Evolutionary conservation across 2,113 vertebrate genomes (phyloP).

Genomic region (Felis chaus): DNA sequence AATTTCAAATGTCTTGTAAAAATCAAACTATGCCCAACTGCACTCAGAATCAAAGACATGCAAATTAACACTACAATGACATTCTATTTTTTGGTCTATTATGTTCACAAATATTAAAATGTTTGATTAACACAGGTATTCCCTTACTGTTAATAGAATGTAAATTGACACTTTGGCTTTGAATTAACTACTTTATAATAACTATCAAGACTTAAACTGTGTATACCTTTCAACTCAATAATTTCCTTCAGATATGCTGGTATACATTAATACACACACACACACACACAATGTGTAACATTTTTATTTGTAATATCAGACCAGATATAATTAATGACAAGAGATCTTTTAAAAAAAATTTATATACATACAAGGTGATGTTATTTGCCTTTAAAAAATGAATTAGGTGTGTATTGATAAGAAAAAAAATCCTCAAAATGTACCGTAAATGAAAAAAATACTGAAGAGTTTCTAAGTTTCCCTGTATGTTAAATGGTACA

Average conservation of each 20-base stretch:
- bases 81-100: not conserved
- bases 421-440: not conserved
- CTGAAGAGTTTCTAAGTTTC: not conserved
- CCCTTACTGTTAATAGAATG: not conserved
- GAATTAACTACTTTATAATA: not conserved
- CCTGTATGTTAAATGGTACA: not conserved
- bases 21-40: not conserved
- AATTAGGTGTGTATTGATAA: not conserved
- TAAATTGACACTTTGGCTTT: slow-evolving; percentile 11
- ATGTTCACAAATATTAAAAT: not conserved
- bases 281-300: not conserved
- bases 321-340: not conserved
- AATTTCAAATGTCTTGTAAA: not conserved
- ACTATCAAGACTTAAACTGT: not conserved
- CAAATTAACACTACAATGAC: not conserved
- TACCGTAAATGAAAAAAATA: not conserved
- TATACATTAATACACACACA: not conserved
- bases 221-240: not conserved
- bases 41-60: not conserved
- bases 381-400: not conserved
- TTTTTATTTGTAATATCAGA: not conserved
- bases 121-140: not conserved
- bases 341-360: not conserved
- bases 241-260: not conserved
- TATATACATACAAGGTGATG: not conserved